phyloP scores from a whole-genome alignment of 2,797 vertebrate genomes.

The Hemibagrus guttatus region DNA sequence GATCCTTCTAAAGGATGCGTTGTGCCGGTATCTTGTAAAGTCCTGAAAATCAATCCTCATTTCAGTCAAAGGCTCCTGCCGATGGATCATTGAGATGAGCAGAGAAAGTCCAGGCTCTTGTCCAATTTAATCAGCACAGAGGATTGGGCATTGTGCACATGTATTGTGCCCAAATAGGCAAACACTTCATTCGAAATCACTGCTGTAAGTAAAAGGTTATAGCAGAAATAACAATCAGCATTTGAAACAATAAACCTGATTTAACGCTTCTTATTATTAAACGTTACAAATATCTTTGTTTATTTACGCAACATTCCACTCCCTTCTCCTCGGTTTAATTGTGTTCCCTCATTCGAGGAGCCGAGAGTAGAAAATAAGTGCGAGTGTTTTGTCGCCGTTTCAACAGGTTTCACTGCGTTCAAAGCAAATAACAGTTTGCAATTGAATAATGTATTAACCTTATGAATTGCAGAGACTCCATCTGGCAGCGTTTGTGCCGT shows the following conservation, averaged over 20 bases:
- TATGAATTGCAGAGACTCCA: constrained; percentile 12
- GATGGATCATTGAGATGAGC: constrained; percentile 45
- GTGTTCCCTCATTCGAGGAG: background rate
- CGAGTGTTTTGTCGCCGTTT: background rate
- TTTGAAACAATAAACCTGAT: constrained; percentile 17
- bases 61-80: constrained; percentile 31
- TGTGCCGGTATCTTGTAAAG: constrained; percentile 37
- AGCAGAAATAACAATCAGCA: constrained; percentile 1
- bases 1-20: constrained; percentile 43
- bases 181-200: constrained; percentile 40
- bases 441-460: constrained; percentile 18
- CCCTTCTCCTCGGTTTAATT: background rate
- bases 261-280: background rate
- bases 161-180: constrained; percentile 36
- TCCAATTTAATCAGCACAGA: constrained; percentile 46
- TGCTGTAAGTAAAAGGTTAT: constrained; percentile 31
- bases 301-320: background rate
- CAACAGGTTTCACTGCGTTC: background rate
- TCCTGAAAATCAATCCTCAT: constrained; percentile 50
- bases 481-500: constrained; percentile 23
- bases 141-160: constrained; percentile 44
- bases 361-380: background rate
- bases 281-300: background rate
- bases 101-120: constrained; percentile 25
- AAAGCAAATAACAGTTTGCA: constrained; percentile 9